These are phyloP conservation scores for Oasisia sp. DNA, from an alignment of 2,888 invertebrate species.

Conservation along the genomic window DNA sequence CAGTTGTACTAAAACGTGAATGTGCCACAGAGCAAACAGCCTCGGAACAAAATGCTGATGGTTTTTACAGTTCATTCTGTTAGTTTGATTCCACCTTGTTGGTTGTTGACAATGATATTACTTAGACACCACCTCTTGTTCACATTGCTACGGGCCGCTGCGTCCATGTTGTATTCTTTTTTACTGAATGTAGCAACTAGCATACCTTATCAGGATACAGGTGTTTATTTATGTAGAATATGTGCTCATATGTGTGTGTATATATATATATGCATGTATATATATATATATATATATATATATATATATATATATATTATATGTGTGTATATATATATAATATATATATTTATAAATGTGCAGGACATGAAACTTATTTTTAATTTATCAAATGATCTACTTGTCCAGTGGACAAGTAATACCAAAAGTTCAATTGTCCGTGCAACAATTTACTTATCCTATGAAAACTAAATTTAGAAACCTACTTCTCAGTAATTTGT, in stretches of 20 bases:
- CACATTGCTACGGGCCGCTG: not conserved
- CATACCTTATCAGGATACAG: not conserved
- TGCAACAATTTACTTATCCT: too few species aligned
- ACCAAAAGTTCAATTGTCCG: too few species aligned
- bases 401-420: too few species aligned
- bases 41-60: not conserved
- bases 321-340: not conserved
- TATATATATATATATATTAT: not conserved
- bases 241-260: not conserved
- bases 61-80: not conserved
- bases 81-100: not conserved
- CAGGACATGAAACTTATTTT: too few species aligned
- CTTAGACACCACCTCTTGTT: not conserved
- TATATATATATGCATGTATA: not conserved
- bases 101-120: not conserved
- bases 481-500: too few species aligned
- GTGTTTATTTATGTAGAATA: slow-evolving; percentile 1
- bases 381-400: too few species aligned
- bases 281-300: not conserved
- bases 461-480: too few species aligned
- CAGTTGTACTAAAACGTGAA: not conserved
- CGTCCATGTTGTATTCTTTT: not conserved
- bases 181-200: not conserved
- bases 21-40: not conserved
- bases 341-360: too few species aligned